phyloP scores from a whole-genome alignment of 1,140 invertebrate species.

The Zeugodacus cucurbitae region DNA sequence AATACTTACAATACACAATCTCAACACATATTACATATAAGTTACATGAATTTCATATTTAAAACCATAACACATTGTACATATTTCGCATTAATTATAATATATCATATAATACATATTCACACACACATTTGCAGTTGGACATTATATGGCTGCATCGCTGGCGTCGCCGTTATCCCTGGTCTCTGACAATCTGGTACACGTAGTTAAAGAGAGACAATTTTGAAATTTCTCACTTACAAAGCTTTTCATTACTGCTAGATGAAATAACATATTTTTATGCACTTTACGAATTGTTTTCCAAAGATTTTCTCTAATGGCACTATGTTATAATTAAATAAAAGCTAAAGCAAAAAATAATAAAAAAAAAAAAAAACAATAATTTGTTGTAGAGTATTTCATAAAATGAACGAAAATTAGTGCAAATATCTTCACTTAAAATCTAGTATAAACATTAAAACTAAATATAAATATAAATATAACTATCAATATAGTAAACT shows the following conservation, averaged over 20 bases:
- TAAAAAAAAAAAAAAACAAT: neutral
- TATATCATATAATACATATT: slow-evolving; percentile 26
- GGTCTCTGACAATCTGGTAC: slow-evolving; percentile 65
- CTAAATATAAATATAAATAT: neutral
- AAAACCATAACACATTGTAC: neutral
- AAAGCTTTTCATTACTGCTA: neutral
- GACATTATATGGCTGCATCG: slow-evolving; percentile 65
- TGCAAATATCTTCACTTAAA: neutral
- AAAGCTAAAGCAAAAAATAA: neutral
- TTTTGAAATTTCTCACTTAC: slow-evolving; percentile 22
- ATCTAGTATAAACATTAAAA: no score
- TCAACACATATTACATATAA: neutral
- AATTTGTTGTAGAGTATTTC: neutral
- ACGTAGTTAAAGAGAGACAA: slow-evolving; percentile 42
- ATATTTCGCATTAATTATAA: neutral
- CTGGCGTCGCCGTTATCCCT: slow-evolving; percentile 62
- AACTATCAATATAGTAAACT: no score
- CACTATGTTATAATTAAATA: neutral
- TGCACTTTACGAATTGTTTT: neutral
- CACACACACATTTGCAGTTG: slow-evolving; percentile 54
- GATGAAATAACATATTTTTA: neutral
- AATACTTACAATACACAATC: neutral
- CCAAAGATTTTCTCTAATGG: neutral
- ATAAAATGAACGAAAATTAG: no score
- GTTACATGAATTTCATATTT: no score